Percentiles rank a stretch among this genome's conserved stretches.
These are phyloP conservation scores for Orthosia gracilis DNA, from an alignment of 2,888 invertebrate genomes.

Conservation along the genomic window DNA sequence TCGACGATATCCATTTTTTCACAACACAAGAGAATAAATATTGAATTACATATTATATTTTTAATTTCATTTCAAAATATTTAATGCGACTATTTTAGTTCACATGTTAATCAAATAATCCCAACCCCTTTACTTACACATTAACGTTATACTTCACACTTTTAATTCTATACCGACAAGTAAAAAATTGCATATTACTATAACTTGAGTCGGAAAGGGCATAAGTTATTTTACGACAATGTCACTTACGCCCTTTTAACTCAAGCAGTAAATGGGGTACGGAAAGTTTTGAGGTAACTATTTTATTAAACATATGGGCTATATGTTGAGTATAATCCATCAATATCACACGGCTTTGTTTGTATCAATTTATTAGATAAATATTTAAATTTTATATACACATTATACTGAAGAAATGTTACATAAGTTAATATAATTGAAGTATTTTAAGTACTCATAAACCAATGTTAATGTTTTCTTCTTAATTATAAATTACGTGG, in stretches of 20 bases:
- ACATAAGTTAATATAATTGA: constrained; percentile 42
- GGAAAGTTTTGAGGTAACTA: constrained; percentile 80
- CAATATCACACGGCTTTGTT: constrained; percentile 83
- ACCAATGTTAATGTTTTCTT: constrained; percentile 43
- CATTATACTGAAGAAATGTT: constrained; percentile 41
- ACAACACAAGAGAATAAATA: no score
- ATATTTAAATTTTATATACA: constrained; percentile 60
- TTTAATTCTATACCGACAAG: constrained; percentile 29
- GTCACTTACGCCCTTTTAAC: constrained; percentile 11
- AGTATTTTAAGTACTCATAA: constrained; percentile 64
- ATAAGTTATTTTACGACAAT: not conserved
- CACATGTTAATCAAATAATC: constrained; percentile 47
- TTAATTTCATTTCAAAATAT: not conserved
- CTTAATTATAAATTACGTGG: constrained; percentile 31
- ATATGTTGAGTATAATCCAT: constrained; percentile 75
- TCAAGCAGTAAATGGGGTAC: constrained; percentile 32
- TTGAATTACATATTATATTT: no score
- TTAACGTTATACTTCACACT: constrained; percentile 23
- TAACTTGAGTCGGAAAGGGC: constrained; percentile 17
- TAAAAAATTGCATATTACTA: constrained; percentile 30
- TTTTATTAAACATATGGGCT: constrained; percentile 66
- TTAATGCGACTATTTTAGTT: not conserved
- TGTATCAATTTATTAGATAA: constrained; percentile 69
- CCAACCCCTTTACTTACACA: constrained; percentile 11
- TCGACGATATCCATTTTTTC: not conserved